These are phyloP conservation scores for Onychomys torridus DNA, from an alignment of 2,797 vertebrate genomes.

Conservation along the genomic window DNA sequence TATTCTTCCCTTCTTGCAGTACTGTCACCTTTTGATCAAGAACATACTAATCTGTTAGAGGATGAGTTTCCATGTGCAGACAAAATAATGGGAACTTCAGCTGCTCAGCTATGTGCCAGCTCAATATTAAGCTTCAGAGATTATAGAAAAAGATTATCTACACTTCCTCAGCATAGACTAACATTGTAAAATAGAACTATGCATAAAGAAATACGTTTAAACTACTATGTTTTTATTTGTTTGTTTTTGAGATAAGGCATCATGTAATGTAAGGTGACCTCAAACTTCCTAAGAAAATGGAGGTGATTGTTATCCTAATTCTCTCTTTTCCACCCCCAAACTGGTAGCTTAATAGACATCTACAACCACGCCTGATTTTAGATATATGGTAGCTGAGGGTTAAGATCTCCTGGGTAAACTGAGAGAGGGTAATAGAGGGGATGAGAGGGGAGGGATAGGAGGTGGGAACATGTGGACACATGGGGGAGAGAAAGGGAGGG, in stretches of 20 bases:
- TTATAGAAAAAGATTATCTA: not conserved
- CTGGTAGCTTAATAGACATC: not conserved
- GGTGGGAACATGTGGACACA: too few species aligned
- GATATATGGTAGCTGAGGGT: not conserved
- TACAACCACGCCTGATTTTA: not conserved
- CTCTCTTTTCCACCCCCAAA: not conserved
- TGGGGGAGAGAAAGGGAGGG: too few species aligned
- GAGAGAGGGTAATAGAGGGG: too few species aligned
- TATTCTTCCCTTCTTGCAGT: not conserved
- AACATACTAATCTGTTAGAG: not conserved
- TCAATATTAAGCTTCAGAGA: not conserved
- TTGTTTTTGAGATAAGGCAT: not conserved
- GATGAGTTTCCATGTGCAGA: not conserved
- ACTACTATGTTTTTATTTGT: not conserved
- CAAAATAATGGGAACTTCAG: not conserved
- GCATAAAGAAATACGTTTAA: not conserved
- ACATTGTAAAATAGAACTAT: not conserved
- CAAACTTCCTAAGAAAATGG: not conserved
- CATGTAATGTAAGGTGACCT: not conserved
- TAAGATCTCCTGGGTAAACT: too few species aligned
- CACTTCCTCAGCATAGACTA: not conserved
- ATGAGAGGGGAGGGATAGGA: too few species aligned
- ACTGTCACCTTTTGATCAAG: not conserved
- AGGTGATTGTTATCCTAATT: not conserved
- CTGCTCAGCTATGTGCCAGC: not conserved